phyloP scores from a whole-genome alignment of 2,888 invertebrate genomes.

The Cephus nigrinus region DNA sequence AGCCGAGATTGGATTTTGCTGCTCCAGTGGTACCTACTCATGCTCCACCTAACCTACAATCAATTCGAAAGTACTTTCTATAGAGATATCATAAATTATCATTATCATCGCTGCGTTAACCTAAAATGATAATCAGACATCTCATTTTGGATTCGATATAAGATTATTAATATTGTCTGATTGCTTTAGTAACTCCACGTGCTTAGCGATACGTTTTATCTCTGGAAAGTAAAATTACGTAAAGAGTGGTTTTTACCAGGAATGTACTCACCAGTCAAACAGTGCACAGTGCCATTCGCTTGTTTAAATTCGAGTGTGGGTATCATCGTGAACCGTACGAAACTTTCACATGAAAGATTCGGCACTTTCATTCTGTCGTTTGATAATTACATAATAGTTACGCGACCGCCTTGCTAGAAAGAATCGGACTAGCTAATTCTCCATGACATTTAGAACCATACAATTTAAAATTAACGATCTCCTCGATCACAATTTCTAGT shows the following conservation, averaged over 20 bases:
- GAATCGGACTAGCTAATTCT: no score
- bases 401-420: no score
- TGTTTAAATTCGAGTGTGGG: background rate
- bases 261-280: no score
- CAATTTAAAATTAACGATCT: no score
- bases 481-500: no score
- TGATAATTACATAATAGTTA: no score
- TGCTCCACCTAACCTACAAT: background rate
- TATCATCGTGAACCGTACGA: background rate
- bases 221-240: background rate
- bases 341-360: background rate
- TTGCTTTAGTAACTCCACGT: conserved; percentile 36
- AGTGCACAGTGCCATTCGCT: background rate
- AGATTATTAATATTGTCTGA: conserved; percentile 32
- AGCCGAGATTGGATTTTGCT: background rate
- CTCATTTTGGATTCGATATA: conserved; percentile 14
- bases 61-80: background rate
- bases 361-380: no score
- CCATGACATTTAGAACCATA: no score
- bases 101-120: background rate
- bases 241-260: background rate
- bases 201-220: conserved; percentile 42
- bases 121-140: background rate
- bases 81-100: background rate
- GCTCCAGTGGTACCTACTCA: background rate